A percentile compares a stretch with the other conserved stretches of the same genome.
Evolutionary conservation across 2,113 vertebrate genomes (phyloP).

Genomic region (Leptodactylus fuscus): DNA sequence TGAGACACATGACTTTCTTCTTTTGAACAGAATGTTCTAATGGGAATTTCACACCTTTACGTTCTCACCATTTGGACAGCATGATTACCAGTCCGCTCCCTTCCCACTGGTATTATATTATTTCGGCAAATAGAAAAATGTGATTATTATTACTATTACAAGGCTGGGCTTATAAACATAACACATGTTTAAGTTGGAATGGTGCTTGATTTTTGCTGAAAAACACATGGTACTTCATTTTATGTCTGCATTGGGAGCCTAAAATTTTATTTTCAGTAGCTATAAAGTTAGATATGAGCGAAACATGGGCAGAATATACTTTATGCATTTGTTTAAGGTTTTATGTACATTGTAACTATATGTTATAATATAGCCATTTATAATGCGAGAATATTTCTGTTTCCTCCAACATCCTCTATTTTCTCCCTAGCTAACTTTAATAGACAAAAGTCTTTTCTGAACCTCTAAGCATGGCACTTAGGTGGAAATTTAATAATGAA

Average conservation of each 20-base stretch:
- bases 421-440: no score
- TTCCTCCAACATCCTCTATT: no score
- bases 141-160: conserved; percentile 65
- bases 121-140: conserved; percentile 64
- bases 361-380: not conserved
- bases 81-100: not conserved
- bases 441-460: no score
- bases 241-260: conserved; percentile 62
- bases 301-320: conserved; percentile 63
- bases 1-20: not conserved
- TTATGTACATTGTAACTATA: not conserved
- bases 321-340: conserved; percentile 19
- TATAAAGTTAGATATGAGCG: conserved; percentile 66
- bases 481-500: no score
- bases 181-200: conserved; percentile 74
- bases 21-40: not conserved
- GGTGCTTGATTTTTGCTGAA: conserved; percentile 69
- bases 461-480: no score
- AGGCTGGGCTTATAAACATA: conserved; percentile 68
- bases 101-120: conserved; percentile 62
- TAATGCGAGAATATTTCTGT: not conserved
- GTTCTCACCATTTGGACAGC: not conserved
- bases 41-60: not conserved
- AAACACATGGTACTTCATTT: conserved; percentile 72
- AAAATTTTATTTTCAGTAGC: conserved; percentile 65